Evolutionary conservation across 1,140 invertebrate species (phyloP), one percentile per base, ranked within the genome.

Genomic region (Nilaparvata lugens): DNA sequence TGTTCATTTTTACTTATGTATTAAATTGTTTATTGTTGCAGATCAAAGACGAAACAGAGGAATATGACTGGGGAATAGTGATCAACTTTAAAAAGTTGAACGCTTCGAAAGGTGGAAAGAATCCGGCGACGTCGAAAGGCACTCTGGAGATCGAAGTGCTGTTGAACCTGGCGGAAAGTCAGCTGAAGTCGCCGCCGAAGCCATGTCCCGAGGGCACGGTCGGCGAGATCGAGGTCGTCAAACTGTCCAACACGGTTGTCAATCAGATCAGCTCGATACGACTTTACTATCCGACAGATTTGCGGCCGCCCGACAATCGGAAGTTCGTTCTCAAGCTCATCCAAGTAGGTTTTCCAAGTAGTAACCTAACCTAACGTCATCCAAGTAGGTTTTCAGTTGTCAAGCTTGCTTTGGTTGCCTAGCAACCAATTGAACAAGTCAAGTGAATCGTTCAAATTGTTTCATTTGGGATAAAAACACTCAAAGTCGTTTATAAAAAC

Each of bases 51-150:
- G 86, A 87, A 53, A 83, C 86, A 0, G 78, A 89, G 60, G 87
- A 94, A 71, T 98, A 95, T 75, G 95, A 95, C 65, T 99, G 96
- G 95, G 94, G 94, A 35, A 89, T 95, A 23, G 83, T 98, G 45
- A 82, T 99, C 0, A 97, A 95, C 73, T 97, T 94, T 68, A 88
- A 91, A 67, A 93, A 92, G 64, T 24, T 65, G 72, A 66, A 76
- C 64, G 23, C 71, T 73, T n/a, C 78, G 71, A 66, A 76, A 62
- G 77, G 69, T 61, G 64, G 68, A 1, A 66, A 75, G 70, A 77
- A 24, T 70, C 73, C 61, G 85, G 85, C 74, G 80, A 84, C 45
- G 2, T 19, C 24, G 16, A 53, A 66, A n/a, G 48, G 40, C n/a
- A 43, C 54, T 48, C 25, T 21, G 38, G 53, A 56, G 16, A 61